Conservation (phyloP, 2,888 invertebrate species). For the Habroteleia sp. region DNA sequence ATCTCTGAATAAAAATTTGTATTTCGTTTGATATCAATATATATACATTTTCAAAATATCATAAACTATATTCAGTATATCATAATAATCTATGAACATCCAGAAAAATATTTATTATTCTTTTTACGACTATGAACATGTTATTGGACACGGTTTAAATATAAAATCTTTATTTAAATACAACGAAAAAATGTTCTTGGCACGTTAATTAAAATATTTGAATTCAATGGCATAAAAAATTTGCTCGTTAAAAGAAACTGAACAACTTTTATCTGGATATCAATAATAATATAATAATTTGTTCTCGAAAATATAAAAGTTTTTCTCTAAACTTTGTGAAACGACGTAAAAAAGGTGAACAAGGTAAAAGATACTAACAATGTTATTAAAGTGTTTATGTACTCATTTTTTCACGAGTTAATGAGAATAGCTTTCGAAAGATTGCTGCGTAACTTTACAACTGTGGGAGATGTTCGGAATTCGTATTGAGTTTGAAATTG, state of each 20-base stretch:
- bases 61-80: too few relatives aligned
- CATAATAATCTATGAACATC: too few relatives aligned
- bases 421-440: conserved; percentile 28
- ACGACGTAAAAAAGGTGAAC: conserved; percentile 14
- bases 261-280: conserved; percentile 7
- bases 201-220: conserved; percentile 9
- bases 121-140: too few relatives aligned
- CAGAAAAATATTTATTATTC: too few relatives aligned
- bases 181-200: neutral
- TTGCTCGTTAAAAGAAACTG: conserved; percentile 1
- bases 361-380: conserved; percentile 21
- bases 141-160: too few relatives aligned
- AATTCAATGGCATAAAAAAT: neutral
- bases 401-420: conserved; percentile 40
- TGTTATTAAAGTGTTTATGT: conserved; percentile 50
- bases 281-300: conserved; percentile 18
- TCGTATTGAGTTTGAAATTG: conserved; percentile 39
- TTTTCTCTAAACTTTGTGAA: conserved; percentile 19
- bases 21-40: too few relatives aligned
- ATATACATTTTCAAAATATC: too few relatives aligned
- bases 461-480: conserved; percentile 40
- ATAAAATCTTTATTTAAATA: too few relatives aligned
- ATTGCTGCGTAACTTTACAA: conserved; percentile 43
- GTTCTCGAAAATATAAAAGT: conserved; percentile 8
- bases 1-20: conserved; percentile 32